Evolutionary conservation across 1,140 invertebrate species (phyloP), one percentile per base, ranked within the genome.

Genomic region (Brachystomella parvula): DNA sequence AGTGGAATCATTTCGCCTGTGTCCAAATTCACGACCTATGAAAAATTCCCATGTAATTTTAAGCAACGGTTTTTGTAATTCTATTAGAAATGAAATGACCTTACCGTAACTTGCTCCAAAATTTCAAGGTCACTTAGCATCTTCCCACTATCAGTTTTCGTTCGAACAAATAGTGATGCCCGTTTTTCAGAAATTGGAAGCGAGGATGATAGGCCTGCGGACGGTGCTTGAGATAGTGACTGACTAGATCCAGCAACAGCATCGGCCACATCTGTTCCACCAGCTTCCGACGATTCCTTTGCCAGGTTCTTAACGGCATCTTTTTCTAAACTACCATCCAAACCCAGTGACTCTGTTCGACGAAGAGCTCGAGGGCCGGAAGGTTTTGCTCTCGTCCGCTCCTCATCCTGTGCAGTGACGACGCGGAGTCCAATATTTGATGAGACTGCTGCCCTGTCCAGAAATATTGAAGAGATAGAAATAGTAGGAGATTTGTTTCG

Each of bases 1-100:
- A 95, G 80, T 33, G 91, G 90, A 65, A 94, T 85, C 69, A 87
- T 81, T 79, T 94, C 90, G 3, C 92, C 94, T 3, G 94, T 97
- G 78, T 97, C 94, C 69, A 96, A 80, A 79, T 98, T 96, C 71
- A 92, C 81, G 2, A 97, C 92, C 86, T 84, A 71, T 17, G 78
- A 76, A 63, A 33, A 68, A 53, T 65, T 21, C 39, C 32, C n/a
- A 58, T 29, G 32, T 6, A 60, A 6, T n/a, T 67, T 31, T 33
- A 66, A 61, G 30, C 63, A 67, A 33, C 26, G 15, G 39, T 21
- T 21, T 65, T 64, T 2, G 65, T 56, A 39, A 21, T 57, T 57
- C 12, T 57, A 28, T 9, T 12, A 57, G 9, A 28, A 57, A 9
- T n/a, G 6, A 57, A 6, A 28, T 6, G 21, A 15, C n/a, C 67